phyloP scores from a whole-genome alignment of 2,888 invertebrate species.

The Drosophila fulvimacula region DNA sequence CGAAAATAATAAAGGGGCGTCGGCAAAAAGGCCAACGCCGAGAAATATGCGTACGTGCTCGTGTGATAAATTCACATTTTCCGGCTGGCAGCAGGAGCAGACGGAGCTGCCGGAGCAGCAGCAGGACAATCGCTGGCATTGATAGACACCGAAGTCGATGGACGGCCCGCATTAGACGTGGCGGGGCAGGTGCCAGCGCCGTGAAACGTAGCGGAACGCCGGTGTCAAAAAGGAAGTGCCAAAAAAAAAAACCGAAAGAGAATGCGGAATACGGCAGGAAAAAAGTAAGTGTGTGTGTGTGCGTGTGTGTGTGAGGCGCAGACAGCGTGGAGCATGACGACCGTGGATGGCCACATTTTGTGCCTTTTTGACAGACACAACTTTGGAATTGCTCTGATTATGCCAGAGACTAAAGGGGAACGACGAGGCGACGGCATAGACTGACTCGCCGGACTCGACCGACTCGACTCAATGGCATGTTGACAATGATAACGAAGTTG shows the following conservation, averaged over 20 bases:
- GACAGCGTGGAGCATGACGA: constrained; percentile 42
- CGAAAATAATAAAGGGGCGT: constrained; percentile 6
- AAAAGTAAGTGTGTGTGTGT: constrained; percentile 10
- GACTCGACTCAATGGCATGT: constrained; percentile 73
- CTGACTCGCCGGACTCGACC: constrained; percentile 20
- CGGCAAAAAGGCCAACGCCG: constrained; percentile 45
- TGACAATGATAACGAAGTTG: constrained; percentile 79
- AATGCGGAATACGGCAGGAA: constrained; percentile 13
- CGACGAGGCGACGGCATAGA: constrained; percentile 8
- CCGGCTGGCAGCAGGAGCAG: constrained; percentile 60
- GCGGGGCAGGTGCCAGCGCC: constrained; percentile 58
- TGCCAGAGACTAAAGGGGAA: constrained; percentile 36
- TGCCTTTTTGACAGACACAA: constrained; percentile 75
- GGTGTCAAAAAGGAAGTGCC: constrained; percentile 75
- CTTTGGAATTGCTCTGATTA: constrained; percentile 75
- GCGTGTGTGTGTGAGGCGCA: constrained; percentile 12
- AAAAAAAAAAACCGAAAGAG: constrained; percentile 12
- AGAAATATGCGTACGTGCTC: constrained; percentile 76
- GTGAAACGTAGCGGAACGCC: constrained; percentile 76
- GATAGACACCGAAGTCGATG: constrained; percentile 56
- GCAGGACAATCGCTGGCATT: constrained; percentile 52
- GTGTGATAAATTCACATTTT: constrained; percentile 79
- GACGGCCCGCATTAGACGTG: constrained; percentile 23
- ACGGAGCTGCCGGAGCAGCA: constrained; percentile 15
- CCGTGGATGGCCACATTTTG: constrained; percentile 65